These are phyloP conservation scores for Megaleporinus macrocephalus DNA, from an alignment of 2,113 vertebrate species.

Conservation along the genomic window DNA sequence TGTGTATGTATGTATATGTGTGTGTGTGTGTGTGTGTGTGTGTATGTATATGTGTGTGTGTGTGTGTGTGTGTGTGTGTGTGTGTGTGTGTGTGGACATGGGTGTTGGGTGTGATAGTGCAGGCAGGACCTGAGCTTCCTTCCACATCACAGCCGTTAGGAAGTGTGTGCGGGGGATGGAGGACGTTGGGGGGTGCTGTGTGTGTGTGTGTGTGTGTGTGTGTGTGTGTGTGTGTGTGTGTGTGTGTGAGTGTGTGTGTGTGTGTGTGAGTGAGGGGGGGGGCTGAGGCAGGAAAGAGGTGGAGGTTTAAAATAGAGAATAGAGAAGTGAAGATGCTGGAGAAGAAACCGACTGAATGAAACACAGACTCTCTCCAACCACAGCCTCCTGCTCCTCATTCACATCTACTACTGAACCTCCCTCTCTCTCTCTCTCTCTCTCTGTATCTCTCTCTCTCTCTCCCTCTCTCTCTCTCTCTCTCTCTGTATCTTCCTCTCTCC, in stretches of 20 bases:
- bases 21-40: too few species aligned
- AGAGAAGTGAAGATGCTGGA: constrained; percentile 49
- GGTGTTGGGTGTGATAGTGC: constrained; percentile 38
- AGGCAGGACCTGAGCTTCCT: constrained; percentile 47
- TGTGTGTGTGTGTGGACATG: constrained; percentile 44
- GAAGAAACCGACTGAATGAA: constrained; percentile 45
- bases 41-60: constrained; percentile 17
- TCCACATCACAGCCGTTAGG: constrained; percentile 59
- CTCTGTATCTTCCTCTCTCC: too few species aligned
- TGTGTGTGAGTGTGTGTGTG: too few species aligned
- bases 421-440: too few species aligned
- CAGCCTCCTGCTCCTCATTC: constrained; percentile 51
- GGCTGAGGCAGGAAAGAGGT: constrained; percentile 45
- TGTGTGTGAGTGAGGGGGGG: too few species aligned
- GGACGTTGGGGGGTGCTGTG: too few species aligned
- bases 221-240: too few species aligned
- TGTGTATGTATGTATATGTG: too few species aligned
- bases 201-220: too few species aligned
- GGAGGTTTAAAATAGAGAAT: constrained; percentile 58
- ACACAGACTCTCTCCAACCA: constrained; percentile 38
- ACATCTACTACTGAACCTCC: constrained; percentile 23
- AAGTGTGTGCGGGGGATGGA: constrained; percentile 47
- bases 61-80: too few species aligned
- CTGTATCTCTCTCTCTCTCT: neutral
- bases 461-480: neutral